A percentile compares a stretch with the other conserved stretches of the same genome.
Conservation (phyloP, 1,140 invertebrate genomes). For the Bombus pascuorum region DNA sequence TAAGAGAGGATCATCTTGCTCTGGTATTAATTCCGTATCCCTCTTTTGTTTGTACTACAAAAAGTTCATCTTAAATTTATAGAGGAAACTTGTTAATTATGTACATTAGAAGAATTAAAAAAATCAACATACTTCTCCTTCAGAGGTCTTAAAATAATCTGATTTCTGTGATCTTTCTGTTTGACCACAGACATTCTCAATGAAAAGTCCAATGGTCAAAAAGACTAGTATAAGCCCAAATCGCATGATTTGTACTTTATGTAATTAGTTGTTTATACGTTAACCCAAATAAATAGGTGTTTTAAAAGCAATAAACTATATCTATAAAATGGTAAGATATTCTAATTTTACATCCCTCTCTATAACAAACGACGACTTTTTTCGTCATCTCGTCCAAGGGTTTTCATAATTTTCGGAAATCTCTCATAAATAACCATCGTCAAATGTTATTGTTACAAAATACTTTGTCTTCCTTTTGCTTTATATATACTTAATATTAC, state of each 20-base stretch:
- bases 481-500: background rate
- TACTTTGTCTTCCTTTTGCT: background rate
- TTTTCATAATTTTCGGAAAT: background rate
- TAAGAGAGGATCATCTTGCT: slow-evolving; percentile 87
- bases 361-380: background rate
- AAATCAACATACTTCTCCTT: background rate
- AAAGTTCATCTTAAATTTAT: slow-evolving; percentile 3
- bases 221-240: background rate
- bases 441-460: background rate
- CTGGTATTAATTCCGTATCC: slow-evolving; percentile 86
- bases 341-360: background rate
- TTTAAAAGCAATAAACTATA: background rate
- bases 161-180: background rate
- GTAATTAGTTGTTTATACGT: background rate
- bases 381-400: background rate
- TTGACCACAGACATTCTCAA: background rate
- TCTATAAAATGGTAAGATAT: background rate
- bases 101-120: background rate
- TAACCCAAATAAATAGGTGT: background rate
- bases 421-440: background rate
- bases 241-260: slow-evolving; percentile 7
- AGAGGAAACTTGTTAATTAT: background rate
- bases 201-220: background rate
- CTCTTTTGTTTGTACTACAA: slow-evolving; percentile 60
- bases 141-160: background rate